A percentile compares a stretch with the other conserved stretches of the same genome.
phyloP scores from a whole-genome alignment of 2,797 vertebrate genomes.

The Heterohyrax brucei region DNA sequence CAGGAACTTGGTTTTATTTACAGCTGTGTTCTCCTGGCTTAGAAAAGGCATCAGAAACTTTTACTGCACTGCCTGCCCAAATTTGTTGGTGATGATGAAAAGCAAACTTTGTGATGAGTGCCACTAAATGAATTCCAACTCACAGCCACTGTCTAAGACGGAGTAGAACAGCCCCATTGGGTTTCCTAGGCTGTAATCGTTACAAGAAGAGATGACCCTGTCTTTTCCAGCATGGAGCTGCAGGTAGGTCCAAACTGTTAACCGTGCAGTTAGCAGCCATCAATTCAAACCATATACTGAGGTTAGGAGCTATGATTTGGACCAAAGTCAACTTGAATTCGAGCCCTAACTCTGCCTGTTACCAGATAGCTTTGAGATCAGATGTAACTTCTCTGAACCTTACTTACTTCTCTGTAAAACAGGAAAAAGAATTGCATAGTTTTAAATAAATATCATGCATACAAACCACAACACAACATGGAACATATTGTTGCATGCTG shows the following conservation, averaged over 20 bases:
- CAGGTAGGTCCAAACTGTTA: background rate
- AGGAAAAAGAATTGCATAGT: background rate
- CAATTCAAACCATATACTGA: too few relatives aligned
- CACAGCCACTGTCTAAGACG: background rate
- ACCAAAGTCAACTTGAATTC: background rate
- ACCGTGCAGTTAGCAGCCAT: background rate
- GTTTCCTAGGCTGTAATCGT: background rate
- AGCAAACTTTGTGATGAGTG: background rate
- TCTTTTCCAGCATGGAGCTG: background rate
- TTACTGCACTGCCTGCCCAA: too few relatives aligned
- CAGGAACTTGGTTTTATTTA: too few relatives aligned
- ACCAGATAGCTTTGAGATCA: background rate
- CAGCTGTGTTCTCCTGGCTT: too few relatives aligned
- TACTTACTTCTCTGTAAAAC: conserved; percentile 41
- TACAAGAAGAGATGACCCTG: background rate
- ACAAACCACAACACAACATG: background rate
- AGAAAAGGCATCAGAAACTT: too few relatives aligned
- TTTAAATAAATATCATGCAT: background rate
- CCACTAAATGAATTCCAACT: background rate
- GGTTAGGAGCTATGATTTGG: background rate
- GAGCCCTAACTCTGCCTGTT: background rate
- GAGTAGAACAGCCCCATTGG: background rate
- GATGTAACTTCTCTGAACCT: conserved; percentile 40
- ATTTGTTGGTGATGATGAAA: background rate
- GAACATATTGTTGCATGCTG: background rate